phyloP scores from a whole-genome alignment of 2,888 invertebrate species.

The Agrotis puta region DNA sequence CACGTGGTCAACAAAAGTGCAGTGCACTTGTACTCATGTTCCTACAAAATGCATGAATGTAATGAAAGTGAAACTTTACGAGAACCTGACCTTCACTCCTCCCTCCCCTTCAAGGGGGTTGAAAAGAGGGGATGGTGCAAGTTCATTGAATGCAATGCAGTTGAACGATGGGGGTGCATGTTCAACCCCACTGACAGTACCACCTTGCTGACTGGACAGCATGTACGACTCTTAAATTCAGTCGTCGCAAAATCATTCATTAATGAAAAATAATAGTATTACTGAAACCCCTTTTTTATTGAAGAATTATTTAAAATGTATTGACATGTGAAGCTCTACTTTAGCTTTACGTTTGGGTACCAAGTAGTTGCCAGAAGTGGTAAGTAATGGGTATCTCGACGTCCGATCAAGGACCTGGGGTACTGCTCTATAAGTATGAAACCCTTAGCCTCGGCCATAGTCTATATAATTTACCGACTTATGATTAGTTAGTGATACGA shows the following conservation, averaged over 20 bases:
- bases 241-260: not conserved
- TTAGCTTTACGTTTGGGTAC: too few species aligned
- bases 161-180: slow-evolving; percentile 29
- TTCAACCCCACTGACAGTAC: not conserved
- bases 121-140: slow-evolving; percentile 24
- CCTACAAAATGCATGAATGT: slow-evolving; percentile 33
- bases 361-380: too few species aligned
- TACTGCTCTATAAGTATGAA: too few species aligned
- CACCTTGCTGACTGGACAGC: not conserved
- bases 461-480: too few species aligned
- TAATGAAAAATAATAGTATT: not conserved
- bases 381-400: too few species aligned
- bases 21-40: not conserved
- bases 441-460: too few species aligned
- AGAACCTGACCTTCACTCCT: slow-evolving; percentile 18
- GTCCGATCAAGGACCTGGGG: too few species aligned
- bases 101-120: slow-evolving; percentile 1
- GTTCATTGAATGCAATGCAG: slow-evolving; percentile 36
- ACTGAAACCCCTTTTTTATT: too few species aligned
- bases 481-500: too few species aligned
- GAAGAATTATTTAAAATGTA: too few species aligned
- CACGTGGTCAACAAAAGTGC: slow-evolving; percentile 11
- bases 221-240: not conserved
- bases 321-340: too few species aligned
- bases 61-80: slow-evolving; percentile 37